Conservation (phyloP, 2,797 vertebrate genomes). For the Luscinia luscinia region DNA sequence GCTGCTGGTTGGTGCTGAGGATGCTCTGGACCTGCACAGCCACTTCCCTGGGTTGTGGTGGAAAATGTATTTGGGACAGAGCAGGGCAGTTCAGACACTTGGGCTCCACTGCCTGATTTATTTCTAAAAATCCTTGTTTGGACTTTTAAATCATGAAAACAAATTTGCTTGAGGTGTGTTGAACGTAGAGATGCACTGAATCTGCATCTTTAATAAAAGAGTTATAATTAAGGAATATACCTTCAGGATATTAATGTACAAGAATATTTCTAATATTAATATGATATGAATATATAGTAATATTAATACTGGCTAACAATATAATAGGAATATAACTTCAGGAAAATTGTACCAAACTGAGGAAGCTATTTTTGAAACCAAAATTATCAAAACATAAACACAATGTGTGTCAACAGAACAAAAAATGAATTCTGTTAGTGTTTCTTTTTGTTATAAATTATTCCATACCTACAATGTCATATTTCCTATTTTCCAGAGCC, state of each 20-base stretch:
- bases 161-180: background rate
- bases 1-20: no score
- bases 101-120: no score
- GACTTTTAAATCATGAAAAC: background rate
- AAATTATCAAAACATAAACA: background rate
- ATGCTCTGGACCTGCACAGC: no score
- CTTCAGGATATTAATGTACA: background rate
- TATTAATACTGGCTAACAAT: background rate
- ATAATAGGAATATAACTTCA: background rate
- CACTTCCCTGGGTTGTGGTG: no score
- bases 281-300: no score
- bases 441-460: background rate
- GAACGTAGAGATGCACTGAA: background rate
- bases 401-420: background rate
- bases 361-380: background rate
- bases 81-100: no score
- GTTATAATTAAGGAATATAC: background rate
- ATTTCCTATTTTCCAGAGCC: background rate
- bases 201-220: background rate
- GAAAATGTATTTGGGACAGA: no score
- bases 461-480: fast-evolving
- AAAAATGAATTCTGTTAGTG: fast-evolving
- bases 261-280: background rate
- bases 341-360: background rate
- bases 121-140: fast-evolving